Evolutionary conservation across 2,797 vertebrate species (phyloP).

Genomic region (Psittacula derbiana): DNA sequence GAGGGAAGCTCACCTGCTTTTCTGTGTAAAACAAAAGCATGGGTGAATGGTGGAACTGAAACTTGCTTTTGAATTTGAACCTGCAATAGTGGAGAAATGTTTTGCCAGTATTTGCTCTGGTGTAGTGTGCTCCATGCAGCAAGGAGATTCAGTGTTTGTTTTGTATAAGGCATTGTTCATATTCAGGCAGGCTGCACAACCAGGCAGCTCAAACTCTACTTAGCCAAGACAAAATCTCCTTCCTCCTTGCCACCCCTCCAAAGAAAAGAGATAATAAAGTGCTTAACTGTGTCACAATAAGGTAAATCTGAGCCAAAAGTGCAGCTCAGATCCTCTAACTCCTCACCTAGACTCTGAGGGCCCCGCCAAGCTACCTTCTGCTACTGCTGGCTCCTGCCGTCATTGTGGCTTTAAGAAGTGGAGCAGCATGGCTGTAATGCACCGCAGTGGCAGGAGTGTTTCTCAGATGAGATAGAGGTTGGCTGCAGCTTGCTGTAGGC

Average conservation of each 20-base stretch:
- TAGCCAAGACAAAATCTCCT: not conserved
- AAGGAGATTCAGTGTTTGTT: not conserved
- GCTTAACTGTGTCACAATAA: not conserved
- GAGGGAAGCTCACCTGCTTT: not conserved
- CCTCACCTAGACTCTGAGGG: accelerated
- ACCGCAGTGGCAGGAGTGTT: not conserved
- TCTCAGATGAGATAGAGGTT: not conserved
- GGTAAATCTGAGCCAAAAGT: not conserved
- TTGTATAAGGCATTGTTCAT: not conserved
- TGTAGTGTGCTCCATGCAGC: not conserved
- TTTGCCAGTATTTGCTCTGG: not conserved
- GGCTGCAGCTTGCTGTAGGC: not conserved
- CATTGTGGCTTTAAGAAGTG: not conserved
- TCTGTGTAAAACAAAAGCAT: constrained; percentile 14
- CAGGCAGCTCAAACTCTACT: not conserved
- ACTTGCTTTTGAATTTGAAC: not conserved
- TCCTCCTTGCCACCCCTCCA: not conserved
- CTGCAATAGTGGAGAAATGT: not conserved
- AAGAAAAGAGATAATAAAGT: not conserved
- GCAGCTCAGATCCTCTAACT: not conserved
- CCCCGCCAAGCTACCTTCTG: not conserved
- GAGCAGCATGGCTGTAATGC: not conserved
- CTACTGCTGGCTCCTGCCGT: not conserved
- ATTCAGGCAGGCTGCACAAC: not conserved
- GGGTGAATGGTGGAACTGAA: constrained; percentile 28